Evolutionary conservation across 2,888 invertebrate genomes (phyloP).

Genomic region (Nomada lathburiana): DNA sequence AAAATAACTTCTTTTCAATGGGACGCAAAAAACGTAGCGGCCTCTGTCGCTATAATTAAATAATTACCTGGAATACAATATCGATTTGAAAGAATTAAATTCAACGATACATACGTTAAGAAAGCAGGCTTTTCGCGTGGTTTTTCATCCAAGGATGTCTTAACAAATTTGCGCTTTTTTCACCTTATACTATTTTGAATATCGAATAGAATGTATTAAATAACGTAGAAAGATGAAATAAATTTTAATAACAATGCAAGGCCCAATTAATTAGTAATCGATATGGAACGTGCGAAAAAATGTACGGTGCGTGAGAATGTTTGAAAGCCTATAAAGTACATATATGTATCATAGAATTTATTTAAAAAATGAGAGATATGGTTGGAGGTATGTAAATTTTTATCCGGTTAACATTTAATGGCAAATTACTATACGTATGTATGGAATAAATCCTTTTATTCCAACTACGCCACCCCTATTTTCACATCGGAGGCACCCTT

Average conservation of each 20-base stretch:
- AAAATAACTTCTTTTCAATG: not conserved
- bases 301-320: constrained; percentile 10
- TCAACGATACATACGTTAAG: not conserved
- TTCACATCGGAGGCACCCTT: constrained; percentile 20
- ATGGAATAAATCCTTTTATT: constrained; percentile 18
- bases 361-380: not conserved
- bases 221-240: constrained; percentile 2
- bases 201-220: constrained; percentile 1
- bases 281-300: not conserved
- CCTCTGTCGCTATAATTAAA: not conserved
- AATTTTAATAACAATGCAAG: constrained; percentile 35
- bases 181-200: constrained; percentile 13
- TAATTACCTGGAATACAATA: not conserved
- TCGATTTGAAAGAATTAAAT: constrained; percentile 25
- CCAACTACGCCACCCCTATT: constrained; percentile 17
- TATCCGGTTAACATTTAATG: constrained; percentile 24
- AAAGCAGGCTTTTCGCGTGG: constrained; percentile 10
- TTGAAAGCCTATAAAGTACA: constrained; percentile 14
- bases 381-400: constrained; percentile 43
- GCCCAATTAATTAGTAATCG: constrained; percentile 29
- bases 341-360: constrained; percentile 42
- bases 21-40: not conserved
- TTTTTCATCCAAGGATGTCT: constrained; percentile 14
- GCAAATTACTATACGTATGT: constrained; percentile 21
- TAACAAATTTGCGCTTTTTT: constrained; percentile 16